Evolutionary conservation across 1,140 invertebrate species (phyloP), one percentile per base, ranked within the genome.

Genomic region (Oryzaephilus surinamensis): DNA sequence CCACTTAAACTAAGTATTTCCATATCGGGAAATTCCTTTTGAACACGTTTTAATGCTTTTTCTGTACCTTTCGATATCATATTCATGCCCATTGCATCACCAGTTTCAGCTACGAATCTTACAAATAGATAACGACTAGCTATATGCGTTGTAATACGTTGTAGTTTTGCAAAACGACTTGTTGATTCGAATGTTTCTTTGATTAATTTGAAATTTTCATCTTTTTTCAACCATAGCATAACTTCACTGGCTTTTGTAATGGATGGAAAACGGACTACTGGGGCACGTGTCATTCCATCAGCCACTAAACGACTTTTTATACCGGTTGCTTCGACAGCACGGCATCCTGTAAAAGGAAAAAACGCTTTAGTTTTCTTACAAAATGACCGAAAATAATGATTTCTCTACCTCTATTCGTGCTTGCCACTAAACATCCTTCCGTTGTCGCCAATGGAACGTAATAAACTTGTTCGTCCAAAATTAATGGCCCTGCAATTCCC

Each of bases 81-180:
- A 61, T 99, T 99, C 96, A 99, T 99, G 17, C 96, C 96, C 96
- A 99, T 99, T 0, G 96, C 96, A 63, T 99, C 96, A 5, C 96
- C 96, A 2, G 96, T 98, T 13, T 73, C 77, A 0, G 94, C 92
- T 20, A 86, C 78, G 66, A 98, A 99, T 41, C 96, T 73, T 26
- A 98, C 76, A 59, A 89, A 97, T 3, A 98, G 60, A 43, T 82
- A 76, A 16, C 85, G 75, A 0, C 92, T 93, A 33, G 88, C 87
- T 39, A 94, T 80, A 17, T 77, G 73, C 13, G 82, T 69, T 27
- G 86, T 76, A 7, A 97, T 70, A 52, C 79, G 81, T 44, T 78
- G 74, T 1, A 98, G 70, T 16, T 81, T 71, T 0, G 87, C 88
- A 58, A 85, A 94, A 29, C 89, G 69, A 28, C 82, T 89, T 0